Evolutionary conservation across 2,888 invertebrate species (phyloP).

Genomic region (Acronicta aceris): DNA sequence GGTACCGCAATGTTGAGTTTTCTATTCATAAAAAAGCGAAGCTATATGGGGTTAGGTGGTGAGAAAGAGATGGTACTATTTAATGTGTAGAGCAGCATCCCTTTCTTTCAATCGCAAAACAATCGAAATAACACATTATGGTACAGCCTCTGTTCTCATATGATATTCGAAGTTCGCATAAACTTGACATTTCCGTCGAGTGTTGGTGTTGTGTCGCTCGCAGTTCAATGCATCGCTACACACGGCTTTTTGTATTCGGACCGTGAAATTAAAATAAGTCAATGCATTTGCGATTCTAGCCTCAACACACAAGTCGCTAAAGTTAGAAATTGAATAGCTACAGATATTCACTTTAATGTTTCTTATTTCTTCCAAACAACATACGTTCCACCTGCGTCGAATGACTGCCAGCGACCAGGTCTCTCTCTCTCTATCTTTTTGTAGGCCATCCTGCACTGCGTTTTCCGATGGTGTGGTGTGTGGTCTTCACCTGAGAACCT

Average conservation of each 20-base stretch:
- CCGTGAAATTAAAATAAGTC: slow-evolving; percentile 64
- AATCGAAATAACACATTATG: slow-evolving; percentile 18
- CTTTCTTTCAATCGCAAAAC: too few relatives aligned
- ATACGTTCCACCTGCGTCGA: slow-evolving; percentile 5
- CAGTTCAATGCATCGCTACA: slow-evolving; percentile 44
- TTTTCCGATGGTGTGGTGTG: too few relatives aligned
- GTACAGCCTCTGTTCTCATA: slow-evolving; percentile 32
- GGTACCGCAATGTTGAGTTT: too few relatives aligned
- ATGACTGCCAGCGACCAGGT: too few relatives aligned
- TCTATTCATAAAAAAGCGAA: too few relatives aligned
- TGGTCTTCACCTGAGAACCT: too few relatives aligned
- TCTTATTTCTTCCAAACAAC: slow-evolving; percentile 1
- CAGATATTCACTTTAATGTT: slow-evolving; percentile 1
- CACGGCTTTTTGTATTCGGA: slow-evolving; percentile 55
- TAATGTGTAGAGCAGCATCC: too few relatives aligned
- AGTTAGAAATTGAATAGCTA: slow-evolving; percentile 13
- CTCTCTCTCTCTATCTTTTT: too few relatives aligned
- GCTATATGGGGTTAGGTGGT: too few relatives aligned
- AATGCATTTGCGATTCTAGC: slow-evolving; percentile 36
- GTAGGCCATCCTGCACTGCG: too few relatives aligned
- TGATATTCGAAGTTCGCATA: slow-evolving; percentile 58
- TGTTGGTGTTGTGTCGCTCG: slow-evolving; percentile 48
- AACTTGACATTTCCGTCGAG: slow-evolving; percentile 51
- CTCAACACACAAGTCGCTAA: slow-evolving; percentile 10
- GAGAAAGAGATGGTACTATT: too few relatives aligned